Base-by-base conservation (phyloP, 2,113 vertebrate species). In the Garra rufa region DNA sequence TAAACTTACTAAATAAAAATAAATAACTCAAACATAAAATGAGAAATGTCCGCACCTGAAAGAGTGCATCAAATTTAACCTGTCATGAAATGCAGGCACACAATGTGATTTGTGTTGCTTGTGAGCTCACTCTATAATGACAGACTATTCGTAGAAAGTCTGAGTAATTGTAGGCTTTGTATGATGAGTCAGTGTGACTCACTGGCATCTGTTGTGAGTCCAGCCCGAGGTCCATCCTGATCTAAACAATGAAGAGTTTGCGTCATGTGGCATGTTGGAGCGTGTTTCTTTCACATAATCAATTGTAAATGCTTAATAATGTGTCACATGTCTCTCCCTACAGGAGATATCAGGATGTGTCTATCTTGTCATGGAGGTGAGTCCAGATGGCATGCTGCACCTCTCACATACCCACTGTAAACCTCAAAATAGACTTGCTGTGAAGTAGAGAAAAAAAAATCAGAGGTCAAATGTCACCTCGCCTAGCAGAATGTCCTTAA, bases 361-460 rank as follows among this genome's bases (percentile, higher is more conserved):
- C 81, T 99, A 99, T 90, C 95, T 99, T 83, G 96, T 99, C 89
- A 99, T 99, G 98, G 98, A 99, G 97, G 98, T 99, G 89, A 96
- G 97, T 76, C 57, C 5, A 34, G 15, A 76, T 48, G 57, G 0
- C 70, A 28, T 9, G 17, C 43, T 38, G 57, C 57, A 14, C 17
- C 6, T 63, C 55, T 76, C 81, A 46, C 34, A 83, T 14, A 26
- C 67, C 34, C 48, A 24, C 46, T 28, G 14, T 28, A 59, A 73
- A 10, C 21, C 67, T 46, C 5, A 30, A 38, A 46, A 76, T 76
- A 86, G 38, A 75, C 11, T 24, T 80, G 19, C 28, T 9, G 38
- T 30, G 5, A 55, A 67, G 73, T 75, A 30, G 26, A 73, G 21
- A 19, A 65, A 6, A 34, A n/a, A 44, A 44, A 75, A 7, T 15